These are phyloP conservation scores for Eulemur macaco DNA, from an alignment of 2,113 vertebrate genomes.

Conservation along the genomic window DNA sequence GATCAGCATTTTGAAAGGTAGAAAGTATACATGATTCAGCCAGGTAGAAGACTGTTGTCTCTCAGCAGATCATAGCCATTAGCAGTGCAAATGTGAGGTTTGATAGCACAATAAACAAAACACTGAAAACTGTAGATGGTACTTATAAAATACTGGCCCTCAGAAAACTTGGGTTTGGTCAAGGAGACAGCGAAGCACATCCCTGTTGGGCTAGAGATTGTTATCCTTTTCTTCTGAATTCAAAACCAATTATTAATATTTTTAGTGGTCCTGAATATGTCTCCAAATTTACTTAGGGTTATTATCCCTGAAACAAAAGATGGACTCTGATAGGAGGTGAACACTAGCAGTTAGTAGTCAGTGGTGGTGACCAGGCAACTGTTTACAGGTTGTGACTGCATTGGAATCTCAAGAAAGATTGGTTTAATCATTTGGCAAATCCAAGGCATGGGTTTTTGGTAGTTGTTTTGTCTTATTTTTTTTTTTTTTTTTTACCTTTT, in stretches of 20 bases:
- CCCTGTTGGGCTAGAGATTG: background rate
- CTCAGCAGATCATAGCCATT: background rate
- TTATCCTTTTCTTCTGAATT: slow-evolving; percentile 30
- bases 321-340: background rate
- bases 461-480: background rate
- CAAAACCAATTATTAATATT: slow-evolving; percentile 16
- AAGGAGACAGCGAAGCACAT: background rate
- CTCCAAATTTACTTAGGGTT: background rate
- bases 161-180: background rate
- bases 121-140: background rate
- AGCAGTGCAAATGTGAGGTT: background rate
- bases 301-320: background rate
- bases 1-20: background rate
- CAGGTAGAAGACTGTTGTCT: background rate
- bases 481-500: background rate
- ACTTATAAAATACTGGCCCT: background rate
- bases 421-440: background rate
- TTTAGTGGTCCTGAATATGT: background rate
- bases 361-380: background rate
- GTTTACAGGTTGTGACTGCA: background rate
- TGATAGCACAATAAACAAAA: background rate
- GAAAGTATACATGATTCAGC: background rate
- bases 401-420: background rate
- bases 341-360: background rate
- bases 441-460: background rate